Evolutionary conservation across 1,140 invertebrate species (phyloP), one percentile per base, ranked within the genome.

Genomic region (Lamellibrachia luymesi): DNA sequence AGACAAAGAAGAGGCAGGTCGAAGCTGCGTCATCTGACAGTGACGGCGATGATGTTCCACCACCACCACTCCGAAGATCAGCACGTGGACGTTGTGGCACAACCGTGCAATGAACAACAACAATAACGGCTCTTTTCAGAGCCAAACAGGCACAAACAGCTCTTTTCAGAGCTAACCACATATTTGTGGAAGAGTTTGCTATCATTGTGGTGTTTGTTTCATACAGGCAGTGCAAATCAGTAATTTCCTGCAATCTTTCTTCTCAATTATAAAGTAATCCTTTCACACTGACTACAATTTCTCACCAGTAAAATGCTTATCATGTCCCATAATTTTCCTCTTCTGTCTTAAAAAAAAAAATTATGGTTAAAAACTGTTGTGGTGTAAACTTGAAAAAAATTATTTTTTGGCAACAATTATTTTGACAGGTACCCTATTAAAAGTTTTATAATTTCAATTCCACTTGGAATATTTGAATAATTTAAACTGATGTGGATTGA

Each of bases 141-240:
- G 64, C 64, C 64, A n/a, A 80, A 80, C 64, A 80, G 64, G 25
- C 64, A 80, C 64, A 80, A 80, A 22, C 64, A 80, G 64, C 64
- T 80, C 64, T 80, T 80, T 80, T 80, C n/a, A n/a, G n/a, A n/a
- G n/a, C n/a, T n/a, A n/a, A n/a, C n/a, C 64, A 80, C 64, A 80
- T 80, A 80, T 80, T 80, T 80, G 64, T 80, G 64, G 25, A 80
- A 80, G 64, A 80, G 64, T 10, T 80, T 80, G 64, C 64, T 80
- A 80, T 80, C 64, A 80, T 80, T 22, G 64, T 17, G 64, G 64
- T 80, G 64, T 80, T 80, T 80, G 4, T 80, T 6, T 80, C 64
- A 80, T n/a, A n/a, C n/a, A n/a, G n/a, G n/a, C n/a, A n/a, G n/a
- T n/a, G n/a, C n/a, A n/a, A n/a, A n/a, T n/a, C n/a, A n/a, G n/a